Evolutionary conservation across 2,888 invertebrate genomes (phyloP), one percentile per base, ranked within the genome.

Genomic region (Polydrusus pterygomalis): DNA sequence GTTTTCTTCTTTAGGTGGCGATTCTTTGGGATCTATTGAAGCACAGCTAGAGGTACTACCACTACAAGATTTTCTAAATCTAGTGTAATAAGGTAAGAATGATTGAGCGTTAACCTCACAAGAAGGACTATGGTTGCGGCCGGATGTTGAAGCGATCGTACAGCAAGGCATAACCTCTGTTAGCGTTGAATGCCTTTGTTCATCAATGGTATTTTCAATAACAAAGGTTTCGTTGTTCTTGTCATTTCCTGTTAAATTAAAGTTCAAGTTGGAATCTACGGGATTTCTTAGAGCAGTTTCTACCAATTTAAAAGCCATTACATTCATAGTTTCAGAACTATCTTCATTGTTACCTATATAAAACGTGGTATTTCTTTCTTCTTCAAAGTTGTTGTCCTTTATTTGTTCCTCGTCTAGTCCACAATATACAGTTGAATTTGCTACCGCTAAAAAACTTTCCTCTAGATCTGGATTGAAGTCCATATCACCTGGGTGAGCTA

Each of bases 61-160:
- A 17, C 58, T 51, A 11, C 5, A 25, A 3, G 45, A 25, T 30
- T 15, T 47, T 8, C 20, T 47, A 47, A 64, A 64, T 64, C 47
- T 64, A 30, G 64, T 64, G 11, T 47, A 64, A 65, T 51, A 11
- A 38, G 65, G 51, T 51, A 65, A 51, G 10, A 2, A 34, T 38
- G 49, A 8, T 17, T 34, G 34, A 8, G 34, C 34, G 8, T 34
- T 51, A 20, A 38, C 7, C 54, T 34, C 18, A 8, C 15, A 7
- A 13, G 54, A 67, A 8, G 54, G 54, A 54, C 1, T 18, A 54
- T 67, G 54, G 38, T 18, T 10, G 6, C 17, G 17, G 5, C 3
- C 13, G 0, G 58, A 60, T 9, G 58, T 38, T 15, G 58, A 38
- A 2, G 58, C 10, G 2, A 30, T 18, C 9, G 1, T 34, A 34